Evolutionary conservation across 2,113 vertebrate genomes (phyloP), one percentile per base, ranked within the genome.

Genomic region (Monarcha castaneiventris): DNA sequence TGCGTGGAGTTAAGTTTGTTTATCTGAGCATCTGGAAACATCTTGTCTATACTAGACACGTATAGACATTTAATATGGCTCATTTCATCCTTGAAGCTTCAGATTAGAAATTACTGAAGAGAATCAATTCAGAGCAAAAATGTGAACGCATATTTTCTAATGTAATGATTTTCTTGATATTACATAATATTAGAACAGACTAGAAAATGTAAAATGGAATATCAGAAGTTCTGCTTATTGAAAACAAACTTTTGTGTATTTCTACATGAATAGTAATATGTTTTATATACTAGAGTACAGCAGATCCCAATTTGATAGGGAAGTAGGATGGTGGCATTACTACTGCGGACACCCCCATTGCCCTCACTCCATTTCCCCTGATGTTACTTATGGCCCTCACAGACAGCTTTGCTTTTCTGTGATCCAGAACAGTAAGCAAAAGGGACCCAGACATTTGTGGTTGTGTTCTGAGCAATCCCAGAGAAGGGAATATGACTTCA

Each of bases 71-170:
- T 90, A 52, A n/a, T 33, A 76, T 49, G 63, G 55, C 54, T 76
- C 67, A 86, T 96, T 96, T 90, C 6, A 73, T 37, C 72, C 71
- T 56, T 1, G 3, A 52, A 80, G 59, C 29, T 54, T 49, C 83
- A 74, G 68, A 83, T 88, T 77, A 92, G 67, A 84, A 95, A 51
- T 69, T 86, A 83, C 43, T 89, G 94, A 69, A 61, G 41, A 62
- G 86, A 95, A 90, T 88, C 62, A 56, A 73, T 83, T 88, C 2
- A 3, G 29, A 86, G 49, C 35, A 79, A 90, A 86, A 79, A 48
- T 16, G 41, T 13, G 76, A 93, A 44, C 3, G 6, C 13, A 9
- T 10, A 13, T 80, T 83, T 71, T 77, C 37, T 61, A 79, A 88
- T 80, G 37, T 61, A 79, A 74, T 48, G 7, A 66, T 73, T 83